phyloP scores from a whole-genome alignment of 2,888 invertebrate species.

The Escarpia spicata region DNA sequence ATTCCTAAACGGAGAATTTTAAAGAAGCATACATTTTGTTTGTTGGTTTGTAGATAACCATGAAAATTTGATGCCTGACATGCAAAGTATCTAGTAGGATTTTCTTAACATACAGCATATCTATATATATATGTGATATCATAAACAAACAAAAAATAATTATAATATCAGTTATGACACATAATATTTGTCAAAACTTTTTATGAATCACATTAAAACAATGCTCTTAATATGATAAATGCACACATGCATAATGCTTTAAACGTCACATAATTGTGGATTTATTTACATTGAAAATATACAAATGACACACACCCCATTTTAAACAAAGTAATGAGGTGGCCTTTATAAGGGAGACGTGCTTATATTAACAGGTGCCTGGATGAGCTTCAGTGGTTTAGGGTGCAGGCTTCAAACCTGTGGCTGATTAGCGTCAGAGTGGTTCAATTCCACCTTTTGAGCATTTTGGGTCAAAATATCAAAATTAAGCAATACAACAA shows the following conservation, averaged over 20 bases:
- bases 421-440: slow-evolving; percentile 82
- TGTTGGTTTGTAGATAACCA: no score
- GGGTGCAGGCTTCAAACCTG: slow-evolving; percentile 87
- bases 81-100: no score
- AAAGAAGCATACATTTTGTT: no score
- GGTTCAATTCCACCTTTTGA: slow-evolving; percentile 86
- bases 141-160: neutral
- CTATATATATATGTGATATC: slow-evolving; percentile 37
- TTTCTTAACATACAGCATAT: no score
- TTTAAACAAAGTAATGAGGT: neutral
- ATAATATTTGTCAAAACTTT: neutral
- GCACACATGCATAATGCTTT: neutral
- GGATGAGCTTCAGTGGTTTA: slow-evolving; percentile 82
- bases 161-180: neutral
- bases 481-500: neutral
- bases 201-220: neutral
- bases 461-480: slow-evolving; percentile 65
- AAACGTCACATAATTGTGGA: neutral
- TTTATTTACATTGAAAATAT: neutral
- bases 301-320: neutral
- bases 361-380: slow-evolving; percentile 65
- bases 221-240: neutral
- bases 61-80: no score
- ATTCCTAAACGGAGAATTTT: no score
- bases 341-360: neutral